phyloP scores from a whole-genome alignment of 2,113 vertebrate genomes.

The Perca fluviatilis region DNA sequence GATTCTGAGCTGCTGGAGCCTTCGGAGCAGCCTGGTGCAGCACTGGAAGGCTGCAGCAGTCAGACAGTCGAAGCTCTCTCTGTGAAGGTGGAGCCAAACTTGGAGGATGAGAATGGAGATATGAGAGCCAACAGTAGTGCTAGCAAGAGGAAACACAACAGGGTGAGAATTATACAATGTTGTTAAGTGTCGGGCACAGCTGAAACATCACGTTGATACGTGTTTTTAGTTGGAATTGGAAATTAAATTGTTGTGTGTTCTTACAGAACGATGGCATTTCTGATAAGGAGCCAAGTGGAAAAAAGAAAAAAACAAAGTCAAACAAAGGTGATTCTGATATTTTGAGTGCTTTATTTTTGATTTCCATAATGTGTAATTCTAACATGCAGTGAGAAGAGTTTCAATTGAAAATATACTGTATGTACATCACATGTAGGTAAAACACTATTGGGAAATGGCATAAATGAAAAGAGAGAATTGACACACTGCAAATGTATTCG shows the following conservation, averaged over 20 bases:
- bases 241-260: not conserved
- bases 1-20: not conserved
- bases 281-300: slow-evolving; percentile 10
- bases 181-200: not conserved
- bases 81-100: slow-evolving; percentile 38
- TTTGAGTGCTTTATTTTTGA: not conserved
- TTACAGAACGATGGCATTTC: slow-evolving; percentile 35
- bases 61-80: not conserved
- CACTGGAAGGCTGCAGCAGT: not conserved
- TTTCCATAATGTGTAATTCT: not conserved
- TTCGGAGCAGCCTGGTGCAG: not conserved
- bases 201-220: not conserved
- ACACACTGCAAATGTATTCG: not conserved
- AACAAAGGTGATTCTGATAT: slow-evolving; percentile 55
- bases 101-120: not conserved
- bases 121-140: not conserved
- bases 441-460: not conserved
- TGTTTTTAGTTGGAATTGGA: not conserved
- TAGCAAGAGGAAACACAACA: slow-evolving; percentile 36
- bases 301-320: slow-evolving; percentile 62
- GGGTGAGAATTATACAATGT: slow-evolving; percentile 7
- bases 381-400: not conserved
- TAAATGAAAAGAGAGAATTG: not conserved
- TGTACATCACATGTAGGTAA: not conserved
- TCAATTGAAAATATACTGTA: not conserved